Base-by-base conservation (phyloP, 2,888 invertebrate species). In the Lasioglossum pauxillum region DNA sequence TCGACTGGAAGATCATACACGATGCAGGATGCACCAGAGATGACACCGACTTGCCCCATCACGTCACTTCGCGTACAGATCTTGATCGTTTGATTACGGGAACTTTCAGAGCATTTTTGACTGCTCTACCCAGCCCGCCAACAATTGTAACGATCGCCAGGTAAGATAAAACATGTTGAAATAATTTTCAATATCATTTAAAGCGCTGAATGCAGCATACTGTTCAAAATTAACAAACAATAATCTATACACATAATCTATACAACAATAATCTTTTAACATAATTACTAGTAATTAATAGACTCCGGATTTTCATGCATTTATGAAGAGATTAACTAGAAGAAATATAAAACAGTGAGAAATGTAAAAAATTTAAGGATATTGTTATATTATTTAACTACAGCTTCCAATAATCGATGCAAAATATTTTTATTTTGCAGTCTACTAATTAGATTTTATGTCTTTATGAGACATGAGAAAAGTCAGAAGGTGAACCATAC, bases 1-100 rank as follows among this genome's bases (percentile, higher is more conserved):
- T 98, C 64, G 97, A 98, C 93, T 98, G 98, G 97, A 96, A 97
- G 93, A 95, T 98, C 83, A 96, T 99, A 14, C 98, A 98, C 93
- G 97, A 98, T 91, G 98, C 98, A 57, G 99, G 99, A 5, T 98
- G 98, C 94, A 99, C 99, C 0, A 97, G 98, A 86, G 98, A 99
- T 94, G 97, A 98, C 91, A 97, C 97, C 10, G 98, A 98, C 38
- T 95, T 99, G 79, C 99, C 99, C 0, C 97, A 98, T 95, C 98
- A 99, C 94, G 96, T 98, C 38, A 98, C 98, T 87, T 96, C 96
- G 0, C 95, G 96, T 23, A 96, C 96, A 72, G 97, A 98, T 95
- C 96, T 99, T 76, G 95, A 96, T 64, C 95, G 95, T 31, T 95
- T 97, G 95, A 96, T 98, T 86, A 95, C 95, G 23, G 92, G 95